phyloP scores from a whole-genome alignment of 2,113 vertebrate genomes.

The Stomatorhinus ivindoensis region DNA sequence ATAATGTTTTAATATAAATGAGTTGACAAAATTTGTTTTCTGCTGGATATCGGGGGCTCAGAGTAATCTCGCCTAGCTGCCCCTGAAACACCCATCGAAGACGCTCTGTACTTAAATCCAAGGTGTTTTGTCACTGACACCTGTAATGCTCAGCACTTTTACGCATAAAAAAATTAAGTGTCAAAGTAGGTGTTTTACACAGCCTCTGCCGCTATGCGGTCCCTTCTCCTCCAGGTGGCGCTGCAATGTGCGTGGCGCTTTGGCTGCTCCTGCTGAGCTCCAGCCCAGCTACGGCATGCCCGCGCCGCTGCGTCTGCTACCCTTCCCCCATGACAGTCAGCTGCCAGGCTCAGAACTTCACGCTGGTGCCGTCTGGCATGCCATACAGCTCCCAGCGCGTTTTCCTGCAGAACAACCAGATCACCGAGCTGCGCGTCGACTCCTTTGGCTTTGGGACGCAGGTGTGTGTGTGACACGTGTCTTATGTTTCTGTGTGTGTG shows the following conservation, averaged over 20 bases:
- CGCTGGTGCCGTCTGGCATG: conserved; percentile 76
- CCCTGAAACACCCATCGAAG: not conserved
- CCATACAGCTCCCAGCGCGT: conserved; percentile 85
- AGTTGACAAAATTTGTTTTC: not conserved
- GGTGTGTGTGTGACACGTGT: conserved; percentile 39
- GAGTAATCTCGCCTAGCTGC: not conserved
- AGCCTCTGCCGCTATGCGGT: not conserved
- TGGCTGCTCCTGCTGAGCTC: conserved; percentile 72
- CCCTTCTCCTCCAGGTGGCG: conserved; percentile 52
- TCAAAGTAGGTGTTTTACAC: not conserved
- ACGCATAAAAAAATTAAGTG: not conserved
- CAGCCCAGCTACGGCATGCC: conserved; percentile 67
- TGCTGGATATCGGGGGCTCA: not conserved
- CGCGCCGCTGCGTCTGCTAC: conserved; percentile 89
- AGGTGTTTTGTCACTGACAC: not conserved
- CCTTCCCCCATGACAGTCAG: conserved; percentile 91
- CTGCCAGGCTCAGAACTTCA: conserved; percentile 97
- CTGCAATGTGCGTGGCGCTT: conserved; percentile 71
- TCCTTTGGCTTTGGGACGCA: conserved; percentile 87
- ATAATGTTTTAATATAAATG: not conserved
- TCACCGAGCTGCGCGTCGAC: conserved; percentile 82
- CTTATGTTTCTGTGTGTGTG: not conserved
- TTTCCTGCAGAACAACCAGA: conserved; percentile 96
- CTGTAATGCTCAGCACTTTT: not conserved
- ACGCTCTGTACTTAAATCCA: not conserved